Base-by-base conservation (phyloP, 2,797 vertebrate genomes). In the Danio aesculapii region DNA sequence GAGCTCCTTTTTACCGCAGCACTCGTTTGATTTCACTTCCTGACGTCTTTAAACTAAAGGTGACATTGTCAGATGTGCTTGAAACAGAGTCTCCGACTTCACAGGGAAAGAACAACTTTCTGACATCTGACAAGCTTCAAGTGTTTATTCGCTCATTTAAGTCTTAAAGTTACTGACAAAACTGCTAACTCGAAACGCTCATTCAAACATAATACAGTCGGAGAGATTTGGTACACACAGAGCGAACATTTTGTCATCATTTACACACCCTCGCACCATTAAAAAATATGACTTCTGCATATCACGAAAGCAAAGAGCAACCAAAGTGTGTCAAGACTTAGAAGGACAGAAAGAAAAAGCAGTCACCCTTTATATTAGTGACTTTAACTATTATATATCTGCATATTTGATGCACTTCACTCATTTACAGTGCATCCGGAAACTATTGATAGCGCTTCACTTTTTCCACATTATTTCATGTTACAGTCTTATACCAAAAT, bases 1-100 rank as follows among this genome's bases (percentile, higher is more conserved):
- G 52, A 46, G 17, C 10, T n/a, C 17, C 43, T 30, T 58, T 57
- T 83, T 61, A 55, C 6, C 7, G 49, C 39, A 5, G 17, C 53
- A 16, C 41, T 55, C 68, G 1, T 59, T 71, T 55, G 70, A 79
- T 59, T n/a, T 57, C 6, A 59, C 61, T 57, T 41, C 70, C 21
- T 52, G 61, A 17, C 47, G 1, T 62, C 63, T 52, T 71, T 75
- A 81, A 66, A 69, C 58, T 77, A 30, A 75, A 78, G 78, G 70
- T 83, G 81, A 85, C 78, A 81, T 49, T 50, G 75, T 58, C 58
- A 58, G 72, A 64, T 62, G 74, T 61, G 52, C 39, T 73, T 58
- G 39, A 74, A 76, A 63, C 8, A 10, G 64, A 49, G 47, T 11
- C 43, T 59, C 21, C 46, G 67, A 69, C 30, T 61, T 57, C 39